phyloP scores from a whole-genome alignment of 2,797 vertebrate species.

The Eulemur mongoz region DNA sequence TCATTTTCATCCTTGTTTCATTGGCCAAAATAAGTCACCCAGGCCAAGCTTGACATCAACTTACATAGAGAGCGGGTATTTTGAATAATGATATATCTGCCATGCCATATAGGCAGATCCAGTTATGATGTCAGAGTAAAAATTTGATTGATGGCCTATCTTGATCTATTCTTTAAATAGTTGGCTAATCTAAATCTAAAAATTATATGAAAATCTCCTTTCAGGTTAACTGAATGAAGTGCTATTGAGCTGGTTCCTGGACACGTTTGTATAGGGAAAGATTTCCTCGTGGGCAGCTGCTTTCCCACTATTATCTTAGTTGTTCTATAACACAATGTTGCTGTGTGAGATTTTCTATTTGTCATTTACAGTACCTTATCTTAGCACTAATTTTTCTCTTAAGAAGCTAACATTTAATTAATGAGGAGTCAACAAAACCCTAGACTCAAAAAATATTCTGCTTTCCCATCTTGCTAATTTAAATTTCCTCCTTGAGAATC shows the following conservation, averaged over 20 bases:
- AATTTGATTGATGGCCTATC: not conserved
- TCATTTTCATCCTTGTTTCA: not conserved
- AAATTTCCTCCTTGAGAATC: slow-evolving; percentile 55
- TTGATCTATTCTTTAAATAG: not conserved
- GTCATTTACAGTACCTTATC: not conserved
- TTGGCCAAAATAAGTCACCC: not conserved
- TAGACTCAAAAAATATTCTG: not conserved
- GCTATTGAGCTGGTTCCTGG: not conserved
- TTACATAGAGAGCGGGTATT: not conserved
- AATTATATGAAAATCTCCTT: not conserved
- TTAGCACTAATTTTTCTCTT: not conserved
- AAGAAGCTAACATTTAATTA: slow-evolving; percentile 9
- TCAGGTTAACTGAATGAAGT: not conserved
- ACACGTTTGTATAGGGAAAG: not conserved
- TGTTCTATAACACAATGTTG: not conserved
- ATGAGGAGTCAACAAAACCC: not conserved
- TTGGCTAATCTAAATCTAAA: not conserved
- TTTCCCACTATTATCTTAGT: not conserved
- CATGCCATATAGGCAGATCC: not conserved
- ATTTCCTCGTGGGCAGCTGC: not conserved
- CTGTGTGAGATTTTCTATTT: not conserved
- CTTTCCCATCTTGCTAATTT: slow-evolving; percentile 27
- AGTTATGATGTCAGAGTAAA: not conserved
- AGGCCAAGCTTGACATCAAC: not conserved
- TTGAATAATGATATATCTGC: not conserved